Percentiles rank a stretch among this genome's conserved stretches.
Evolutionary conservation across 2,113 vertebrate species (phyloP).

Genomic region (Cyanoliseus patagonus): DNA sequence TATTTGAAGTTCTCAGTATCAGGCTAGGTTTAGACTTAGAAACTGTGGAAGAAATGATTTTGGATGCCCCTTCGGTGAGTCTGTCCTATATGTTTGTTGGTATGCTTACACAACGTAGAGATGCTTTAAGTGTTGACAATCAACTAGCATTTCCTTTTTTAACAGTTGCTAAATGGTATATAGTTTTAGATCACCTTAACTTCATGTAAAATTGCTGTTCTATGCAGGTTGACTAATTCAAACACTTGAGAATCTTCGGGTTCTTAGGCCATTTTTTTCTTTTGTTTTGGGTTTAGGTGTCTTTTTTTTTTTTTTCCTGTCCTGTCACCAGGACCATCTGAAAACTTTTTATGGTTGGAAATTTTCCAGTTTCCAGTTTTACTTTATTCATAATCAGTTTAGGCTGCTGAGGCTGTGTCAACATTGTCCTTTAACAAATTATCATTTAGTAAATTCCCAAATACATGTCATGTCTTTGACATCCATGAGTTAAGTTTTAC

Average conservation of each 20-base stretch:
- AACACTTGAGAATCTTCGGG: neutral
- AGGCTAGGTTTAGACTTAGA: constrained; percentile 67
- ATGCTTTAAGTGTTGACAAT: neutral
- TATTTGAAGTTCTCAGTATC: constrained; percentile 78
- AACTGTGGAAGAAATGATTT: constrained; percentile 80
- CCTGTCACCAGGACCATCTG: neutral
- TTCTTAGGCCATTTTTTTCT: neutral
- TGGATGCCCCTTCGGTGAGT: constrained; percentile 83
- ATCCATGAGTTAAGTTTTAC: neutral
- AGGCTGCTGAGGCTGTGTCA: neutral
- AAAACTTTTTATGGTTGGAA: neutral
- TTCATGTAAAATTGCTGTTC: neutral
- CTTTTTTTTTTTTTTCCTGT: neutral
- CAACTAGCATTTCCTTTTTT: neutral
- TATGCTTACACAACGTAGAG: neutral
- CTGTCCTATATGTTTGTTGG: neutral
- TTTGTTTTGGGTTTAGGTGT: neutral
- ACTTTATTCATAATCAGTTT: neutral
- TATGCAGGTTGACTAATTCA: neutral
- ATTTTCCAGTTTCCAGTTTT: neutral
- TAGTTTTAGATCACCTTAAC: neutral
- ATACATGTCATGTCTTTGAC: neutral
- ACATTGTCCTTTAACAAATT: neutral
- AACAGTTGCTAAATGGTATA: neutral
- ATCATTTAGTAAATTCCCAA: neutral